Base-by-base conservation (phyloP, 2,797 vertebrate genomes). In the Ctenochaetus hawaiiensis region DNA sequence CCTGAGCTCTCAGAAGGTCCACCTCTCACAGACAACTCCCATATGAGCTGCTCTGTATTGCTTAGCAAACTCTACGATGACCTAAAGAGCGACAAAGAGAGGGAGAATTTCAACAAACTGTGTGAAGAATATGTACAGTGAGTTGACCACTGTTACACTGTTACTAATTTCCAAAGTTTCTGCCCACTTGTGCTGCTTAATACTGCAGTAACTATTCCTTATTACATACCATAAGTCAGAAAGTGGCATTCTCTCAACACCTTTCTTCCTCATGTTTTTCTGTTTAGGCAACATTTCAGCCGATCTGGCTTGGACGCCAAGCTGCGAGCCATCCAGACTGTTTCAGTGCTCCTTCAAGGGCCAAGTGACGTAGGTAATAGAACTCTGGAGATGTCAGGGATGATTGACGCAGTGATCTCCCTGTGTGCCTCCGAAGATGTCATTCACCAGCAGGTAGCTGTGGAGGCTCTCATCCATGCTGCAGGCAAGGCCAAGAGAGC, bases 401-500 rank as follows among this genome's bases (percentile, higher is more conserved):
- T 99, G 92, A 97, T 99, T 95, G 97, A 99, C 53, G 93, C 96
- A 0, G 93, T 99, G 71, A 97, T 99, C 59, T 93, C 96, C 1
- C 94, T 99, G 61, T 99, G 97, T 0, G 97, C 96, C 58, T 98
- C 98, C 0, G 93, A 97, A 66, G 89, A 92, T 14, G 95, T 98
- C 68, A 91, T 89, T 2, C 96, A 99, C 84, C 98, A 99, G 95
- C 96, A 98, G 88, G 96, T 99, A 8, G 98, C 98, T 0, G 97
- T 99, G 78, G 98, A 99, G 92, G 96, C 98, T 0, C 93, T 99
- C 80, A 99, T 99, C 90, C 97, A 99, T 0, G 98, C 98, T 0
- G 97, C 97, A 0, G 98, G 97, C 80, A 99, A 99, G 87, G 97
- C 98, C 77, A 99, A 99, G 91, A 96, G 96, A 0, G 98, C 98